phyloP scores from a whole-genome alignment of 2,888 invertebrate species.

The Halictus ligatus region DNA sequence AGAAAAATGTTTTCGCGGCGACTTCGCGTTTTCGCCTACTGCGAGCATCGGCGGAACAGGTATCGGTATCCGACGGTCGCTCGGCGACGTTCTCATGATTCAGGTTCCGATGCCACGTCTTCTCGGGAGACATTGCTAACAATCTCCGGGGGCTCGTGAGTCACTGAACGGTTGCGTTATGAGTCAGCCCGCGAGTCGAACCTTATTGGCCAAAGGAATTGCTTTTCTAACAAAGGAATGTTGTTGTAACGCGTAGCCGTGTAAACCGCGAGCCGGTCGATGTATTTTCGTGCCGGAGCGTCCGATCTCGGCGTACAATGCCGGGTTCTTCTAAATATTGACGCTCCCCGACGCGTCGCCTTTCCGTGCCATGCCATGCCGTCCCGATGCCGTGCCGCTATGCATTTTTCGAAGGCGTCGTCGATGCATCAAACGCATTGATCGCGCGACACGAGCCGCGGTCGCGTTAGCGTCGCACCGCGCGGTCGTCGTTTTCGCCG shows the following conservation, averaged over 20 bases:
- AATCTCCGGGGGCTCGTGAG: constrained; percentile 79
- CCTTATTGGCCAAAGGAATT: constrained; percentile 75
- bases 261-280: constrained; percentile 16
- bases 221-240: constrained; percentile 82
- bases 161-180: constrained; percentile 76
- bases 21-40: no score
- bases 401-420: background rate
- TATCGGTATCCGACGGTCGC: constrained; percentile 26
- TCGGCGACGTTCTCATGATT: constrained; percentile 43
- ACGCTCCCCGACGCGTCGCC: background rate
- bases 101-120: constrained; percentile 64
- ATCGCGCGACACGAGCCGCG: background rate
- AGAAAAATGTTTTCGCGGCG: no score
- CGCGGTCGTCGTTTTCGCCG: constrained; percentile 33
- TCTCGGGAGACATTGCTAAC: constrained; percentile 78
- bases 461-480: constrained; percentile 12
- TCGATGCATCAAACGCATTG: background rate
- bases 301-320: background rate
- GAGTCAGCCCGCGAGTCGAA: constrained; percentile 77
- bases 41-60: constrained; percentile 6
- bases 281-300: constrained; percentile 19
- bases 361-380: background rate
- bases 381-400: background rate
- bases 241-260: constrained; percentile 64
- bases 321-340: constrained; percentile 1